Base-by-base conservation (phyloP, 1,140 invertebrate genomes). In the Orchestia grillus region DNA sequence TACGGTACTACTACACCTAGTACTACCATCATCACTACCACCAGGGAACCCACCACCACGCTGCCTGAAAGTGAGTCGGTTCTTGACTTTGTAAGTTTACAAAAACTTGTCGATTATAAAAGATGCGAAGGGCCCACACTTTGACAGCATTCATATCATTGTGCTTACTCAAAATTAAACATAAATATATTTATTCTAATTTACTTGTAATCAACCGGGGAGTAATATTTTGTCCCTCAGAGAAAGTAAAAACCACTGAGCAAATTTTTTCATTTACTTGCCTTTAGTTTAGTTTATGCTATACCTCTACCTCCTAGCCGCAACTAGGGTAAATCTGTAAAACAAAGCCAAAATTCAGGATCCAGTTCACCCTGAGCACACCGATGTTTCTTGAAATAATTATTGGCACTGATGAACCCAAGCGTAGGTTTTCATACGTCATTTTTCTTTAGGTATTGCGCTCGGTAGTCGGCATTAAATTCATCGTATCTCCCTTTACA, bases 61-160 rank as follows among this genome's bases (percentile, higher is more conserved):
- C 92, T 97, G 77, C 96, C 96, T 40, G 96, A 97, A 57, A 96
- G 96, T 97, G 95, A 96, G 96, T 96, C 16, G 16, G 6, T 45
- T 95, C 3, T 53, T 53, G 47, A 53, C 19, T 6, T 8, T 23
- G 11, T 23, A 77, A 77, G 36, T 28, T 23, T 77, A 28, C 11
- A 77, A 36, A 77, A 77, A 77, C 28, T 77, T 77, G 1, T 77
- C 62, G 36, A 28, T 15, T 36, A 1, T 77, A 36, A 77, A 28
- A 77, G 15, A 77, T 23, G 62, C 11, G 28, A 23, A 28, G 36
- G 28, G 62, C 36, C n/a, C 3, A 23, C 62, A 36, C 62, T 15
- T 77, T 77, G 62, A 36, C 1, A 77, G 11, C 11, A 19, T 77
- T 36, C 28, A 23, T 77, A 3, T 23, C 28, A 77, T 77, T 77